Percentiles rank a stretch among this genome's conserved stretches.
These are phyloP conservation scores for Onychomys torridus DNA, from an alignment of 2,797 vertebrate species.

Conservation along the genomic window DNA sequence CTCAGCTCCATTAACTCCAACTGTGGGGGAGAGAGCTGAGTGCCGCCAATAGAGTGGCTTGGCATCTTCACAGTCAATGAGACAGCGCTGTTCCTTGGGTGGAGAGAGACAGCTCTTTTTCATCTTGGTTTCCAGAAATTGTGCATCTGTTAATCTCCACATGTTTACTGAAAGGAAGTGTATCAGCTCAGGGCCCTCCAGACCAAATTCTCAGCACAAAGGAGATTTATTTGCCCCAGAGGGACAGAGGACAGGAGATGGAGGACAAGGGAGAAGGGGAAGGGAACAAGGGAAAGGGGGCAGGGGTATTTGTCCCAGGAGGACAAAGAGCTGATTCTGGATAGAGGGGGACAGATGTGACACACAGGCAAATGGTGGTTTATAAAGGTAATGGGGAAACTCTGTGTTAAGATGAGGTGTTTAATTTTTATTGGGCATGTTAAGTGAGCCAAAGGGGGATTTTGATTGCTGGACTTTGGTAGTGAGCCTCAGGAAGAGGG, in stretches of 20 bases:
- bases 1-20: neutral
- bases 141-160: neutral
- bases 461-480: neutral
- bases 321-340: neutral
- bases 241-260: neutral
- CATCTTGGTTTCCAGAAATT: neutral
- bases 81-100: neutral
- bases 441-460: neutral
- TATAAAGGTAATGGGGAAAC: neutral
- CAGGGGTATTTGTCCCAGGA: neutral
- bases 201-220: neutral
- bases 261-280: neutral
- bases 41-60: rapidly evolving
- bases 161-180: neutral
- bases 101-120: neutral
- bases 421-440: neutral
- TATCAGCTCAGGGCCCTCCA: neutral
- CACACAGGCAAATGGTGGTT: neutral
- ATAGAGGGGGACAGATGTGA: neutral
- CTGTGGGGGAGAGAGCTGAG: too few relatives aligned
- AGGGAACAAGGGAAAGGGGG: neutral
- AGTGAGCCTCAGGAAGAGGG: neutral
- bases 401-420: neutral
- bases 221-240: neutral
- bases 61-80: neutral